Evolutionary conservation across 2,113 vertebrate species (phyloP).

Genomic region (Tupaia tana): DNA sequence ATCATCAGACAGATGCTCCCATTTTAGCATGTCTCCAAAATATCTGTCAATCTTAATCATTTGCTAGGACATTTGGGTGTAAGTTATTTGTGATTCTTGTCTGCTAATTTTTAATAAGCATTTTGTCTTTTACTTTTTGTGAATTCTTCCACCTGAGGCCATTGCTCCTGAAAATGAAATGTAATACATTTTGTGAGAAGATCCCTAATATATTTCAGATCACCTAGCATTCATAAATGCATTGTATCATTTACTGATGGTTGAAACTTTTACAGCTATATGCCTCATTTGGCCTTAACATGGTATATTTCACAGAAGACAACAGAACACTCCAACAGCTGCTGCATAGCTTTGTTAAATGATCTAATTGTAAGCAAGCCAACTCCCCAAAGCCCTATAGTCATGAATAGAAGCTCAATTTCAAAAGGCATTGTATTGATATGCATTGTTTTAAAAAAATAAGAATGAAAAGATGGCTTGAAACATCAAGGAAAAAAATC

Average conservation of each 20-base stretch:
- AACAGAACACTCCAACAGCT: background rate
- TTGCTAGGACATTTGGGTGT: background rate
- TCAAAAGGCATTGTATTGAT: background rate
- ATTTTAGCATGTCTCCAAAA: conserved; percentile 50
- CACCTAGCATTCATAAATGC: background rate
- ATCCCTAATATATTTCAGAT: conserved; percentile 4
- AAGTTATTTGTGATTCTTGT: conserved; percentile 27
- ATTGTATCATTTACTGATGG: background rate
- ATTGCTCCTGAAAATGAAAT: conserved; percentile 37
- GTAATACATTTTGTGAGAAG: background rate
- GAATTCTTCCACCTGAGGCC: background rate
- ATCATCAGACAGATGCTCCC: conserved; percentile 61
- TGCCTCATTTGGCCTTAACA: conserved; percentile 18
- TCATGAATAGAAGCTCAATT: background rate
- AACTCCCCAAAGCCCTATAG: background rate
- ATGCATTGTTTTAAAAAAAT: background rate
- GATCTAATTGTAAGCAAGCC: background rate
- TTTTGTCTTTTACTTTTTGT: background rate
- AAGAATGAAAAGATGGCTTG: background rate
- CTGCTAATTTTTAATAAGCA: background rate
- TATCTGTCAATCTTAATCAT: conserved; percentile 66
- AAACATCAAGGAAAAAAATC: background rate
- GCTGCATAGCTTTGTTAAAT: background rate
- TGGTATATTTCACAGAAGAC: conserved; percentile 17
- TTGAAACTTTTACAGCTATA: background rate